Conservation (phyloP, 2,888 invertebrate species). For the Sphecodes monilicornis region DNA sequence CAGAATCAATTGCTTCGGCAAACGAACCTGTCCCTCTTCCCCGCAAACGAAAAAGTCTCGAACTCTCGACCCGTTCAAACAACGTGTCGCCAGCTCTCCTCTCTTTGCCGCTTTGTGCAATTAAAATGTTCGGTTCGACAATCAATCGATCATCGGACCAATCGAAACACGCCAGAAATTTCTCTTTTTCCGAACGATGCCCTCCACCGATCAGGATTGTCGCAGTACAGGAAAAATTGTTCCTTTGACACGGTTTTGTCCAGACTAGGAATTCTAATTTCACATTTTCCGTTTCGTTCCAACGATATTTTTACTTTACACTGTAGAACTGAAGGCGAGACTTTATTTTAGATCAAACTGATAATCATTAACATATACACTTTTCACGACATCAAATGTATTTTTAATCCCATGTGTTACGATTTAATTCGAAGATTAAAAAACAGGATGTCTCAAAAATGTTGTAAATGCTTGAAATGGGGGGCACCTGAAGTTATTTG, state of each 20-base stretch:
- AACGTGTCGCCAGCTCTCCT: neutral
- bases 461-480: too few relatives aligned
- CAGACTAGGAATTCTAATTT: neutral
- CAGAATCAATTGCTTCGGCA: constrained; percentile 53
- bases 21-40: constrained; percentile 25
- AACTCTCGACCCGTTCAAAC: neutral
- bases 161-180: neutral
- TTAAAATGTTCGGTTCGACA: constrained; percentile 5
- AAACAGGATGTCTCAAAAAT: too few relatives aligned
- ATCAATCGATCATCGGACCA: neutral
- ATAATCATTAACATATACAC: too few relatives aligned
- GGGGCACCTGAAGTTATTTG: too few relatives aligned
- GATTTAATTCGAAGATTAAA: too few relatives aligned
- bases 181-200: too few relatives aligned
- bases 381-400: too few relatives aligned
- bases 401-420: too few relatives aligned
- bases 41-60: constrained; percentile 4
- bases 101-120: constrained; percentile 7
- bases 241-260: neutral
- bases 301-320: neutral
- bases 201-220: neutral
- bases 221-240: neutral
- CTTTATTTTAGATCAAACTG: too few relatives aligned
- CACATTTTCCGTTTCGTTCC: neutral
- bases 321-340: too few relatives aligned